These are phyloP conservation scores for Sciurus carolinensis DNA, from an alignment of 2,797 vertebrate species.

Conservation along the genomic window DNA sequence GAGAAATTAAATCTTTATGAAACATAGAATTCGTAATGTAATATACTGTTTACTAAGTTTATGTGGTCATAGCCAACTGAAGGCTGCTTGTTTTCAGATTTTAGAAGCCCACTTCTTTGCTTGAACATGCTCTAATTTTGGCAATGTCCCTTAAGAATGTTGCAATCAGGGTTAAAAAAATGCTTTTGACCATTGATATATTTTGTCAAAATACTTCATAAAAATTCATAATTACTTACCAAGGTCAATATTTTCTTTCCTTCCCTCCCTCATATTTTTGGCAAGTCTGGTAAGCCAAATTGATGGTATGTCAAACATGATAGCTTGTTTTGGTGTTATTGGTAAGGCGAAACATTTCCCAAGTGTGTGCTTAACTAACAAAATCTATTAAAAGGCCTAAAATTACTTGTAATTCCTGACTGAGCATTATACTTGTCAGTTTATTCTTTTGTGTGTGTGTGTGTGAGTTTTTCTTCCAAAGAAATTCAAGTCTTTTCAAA, in stretches of 20 bases:
- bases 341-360: background rate
- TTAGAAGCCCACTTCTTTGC: background rate
- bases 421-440: background rate
- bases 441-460: too few species aligned
- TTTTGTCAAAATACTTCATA: conserved; percentile 13
- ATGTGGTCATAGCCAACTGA: background rate
- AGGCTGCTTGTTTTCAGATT: background rate
- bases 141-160: background rate
- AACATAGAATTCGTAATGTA: conserved; percentile 4
- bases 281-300: background rate
- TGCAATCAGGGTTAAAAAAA: background rate
- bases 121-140: background rate
- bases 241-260: background rate
- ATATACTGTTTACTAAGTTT: background rate
- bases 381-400: background rate
- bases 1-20: background rate
- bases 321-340: background rate
- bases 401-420: background rate
- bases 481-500: too few species aligned
- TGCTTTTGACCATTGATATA: background rate
- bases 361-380: background rate
- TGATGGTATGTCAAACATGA: background rate
- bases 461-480: too few species aligned
- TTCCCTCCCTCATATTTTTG: background rate
- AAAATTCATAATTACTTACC: background rate